Base-by-base conservation (phyloP, 2,888 invertebrate species). In the Cheilosia pagana region DNA sequence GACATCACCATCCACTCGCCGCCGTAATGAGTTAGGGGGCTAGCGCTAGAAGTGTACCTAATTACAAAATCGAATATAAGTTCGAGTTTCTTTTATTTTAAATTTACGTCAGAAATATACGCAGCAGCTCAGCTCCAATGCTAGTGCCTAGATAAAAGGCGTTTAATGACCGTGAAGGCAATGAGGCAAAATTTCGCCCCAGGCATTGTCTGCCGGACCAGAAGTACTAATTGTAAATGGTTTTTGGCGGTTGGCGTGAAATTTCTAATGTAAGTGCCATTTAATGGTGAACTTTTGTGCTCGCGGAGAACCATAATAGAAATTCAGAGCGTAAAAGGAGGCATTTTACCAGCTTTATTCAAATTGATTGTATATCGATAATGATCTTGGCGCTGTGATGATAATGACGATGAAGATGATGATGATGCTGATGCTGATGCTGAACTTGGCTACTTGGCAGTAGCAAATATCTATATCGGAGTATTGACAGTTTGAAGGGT, bases 241-340 rank as follows among this genome's bases (percentile, higher is more conserved):
- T 78, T 78, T 81, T 83, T 70, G 83, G 78, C 74, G 78, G 78
- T 53, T 78, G 62, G 71, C 71, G 67, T 83, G 78, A 78, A 83
- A 74, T 78, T 68, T 78, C 78, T 70, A 78, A 83, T 83, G 83
- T 74, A 78, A 78, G 78, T 83, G 83, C 83, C 83, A 82, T 82
- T 82, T 82, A 77, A 77, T 72, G 76, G 67, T 65, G 65, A 74
- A 50, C 39, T 71, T 62, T 75, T 62, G 70, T 71, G 76, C 70
- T 65, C 60, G 60, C 67, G 41, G 41, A 31, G 45, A 39, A 31
- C 19, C 55, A 77, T 67, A 76, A 77, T 77, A 82, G 65, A 67
- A 67, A 82, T 77, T 67, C 71, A 62, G 82, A 77, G 77, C 77
- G 82, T 48, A 67, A 62, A 68, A 72, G 72, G 41, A 62, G 71